Evolutionary conservation across 1,140 invertebrate species (phyloP).

Genomic region (Cotesia typhae): DNA sequence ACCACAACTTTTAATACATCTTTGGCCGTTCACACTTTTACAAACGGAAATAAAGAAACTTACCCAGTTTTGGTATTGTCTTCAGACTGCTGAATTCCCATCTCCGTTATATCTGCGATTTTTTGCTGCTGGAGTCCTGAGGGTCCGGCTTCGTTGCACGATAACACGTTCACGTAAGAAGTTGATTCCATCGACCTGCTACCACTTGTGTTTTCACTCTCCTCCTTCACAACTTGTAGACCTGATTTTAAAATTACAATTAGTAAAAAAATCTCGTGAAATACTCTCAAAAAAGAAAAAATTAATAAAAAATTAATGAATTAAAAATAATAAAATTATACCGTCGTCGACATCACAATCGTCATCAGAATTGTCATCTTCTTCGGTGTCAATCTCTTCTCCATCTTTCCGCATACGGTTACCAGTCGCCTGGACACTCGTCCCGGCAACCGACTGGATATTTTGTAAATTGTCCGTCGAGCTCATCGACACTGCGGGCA

Average conservation of each 20-base stretch:
- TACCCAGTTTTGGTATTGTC: slow-evolving; percentile 68
- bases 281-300: neutral
- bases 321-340: slow-evolving; percentile 31
- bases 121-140: slow-evolving; percentile 67
- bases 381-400: slow-evolving; percentile 55
- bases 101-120: slow-evolving; percentile 57
- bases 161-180: slow-evolving; percentile 64
- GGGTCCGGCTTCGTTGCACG: slow-evolving; percentile 68
- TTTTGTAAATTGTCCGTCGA: slow-evolving; percentile 55
- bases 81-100: slow-evolving; percentile 55
- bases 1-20: slow-evolving; percentile 58
- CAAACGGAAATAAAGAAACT: slow-evolving; percentile 60
- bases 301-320: neutral
- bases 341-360: slow-evolving; percentile 62
- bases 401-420: slow-evolving; percentile 43
- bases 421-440: slow-evolving; percentile 55
- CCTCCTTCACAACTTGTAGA: slow-evolving; percentile 60
- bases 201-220: slow-evolving; percentile 56
- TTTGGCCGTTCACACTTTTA: slow-evolving; percentile 52
- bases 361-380: slow-evolving; percentile 62
- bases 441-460: slow-evolving; percentile 56
- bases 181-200: slow-evolving; percentile 60
- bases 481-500: slow-evolving; percentile 64
- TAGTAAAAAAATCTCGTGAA: slow-evolving; percentile 7
- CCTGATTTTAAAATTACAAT: slow-evolving; percentile 41